Evolutionary conservation across 1,140 invertebrate species (phyloP).

Genomic region (Polypedilum pembai): DNA sequence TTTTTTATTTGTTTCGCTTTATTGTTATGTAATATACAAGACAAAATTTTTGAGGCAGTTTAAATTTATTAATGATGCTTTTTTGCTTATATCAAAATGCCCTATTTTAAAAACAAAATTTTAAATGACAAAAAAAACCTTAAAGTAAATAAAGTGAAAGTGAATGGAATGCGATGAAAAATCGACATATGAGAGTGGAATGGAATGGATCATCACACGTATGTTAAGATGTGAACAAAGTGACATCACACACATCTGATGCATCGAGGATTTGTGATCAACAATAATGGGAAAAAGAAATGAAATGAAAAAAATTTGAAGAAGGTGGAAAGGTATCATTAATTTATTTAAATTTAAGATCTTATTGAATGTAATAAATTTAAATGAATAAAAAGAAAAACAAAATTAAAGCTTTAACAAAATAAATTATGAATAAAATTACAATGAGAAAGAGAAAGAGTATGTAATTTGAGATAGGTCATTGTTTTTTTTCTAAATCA

Average conservation of each 20-base stretch:
- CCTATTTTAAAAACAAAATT: constrained; percentile 24
- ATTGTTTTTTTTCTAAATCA: constrained; percentile 25
- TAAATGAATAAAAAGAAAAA: background rate
- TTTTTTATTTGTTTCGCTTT: constrained; percentile 28
- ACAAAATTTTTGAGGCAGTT: constrained; percentile 20
- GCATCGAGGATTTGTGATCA: background rate
- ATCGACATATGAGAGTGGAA: background rate
- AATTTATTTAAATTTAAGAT: constrained; percentile 27
- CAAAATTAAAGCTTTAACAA: constrained; percentile 27
- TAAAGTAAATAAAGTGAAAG: background rate
- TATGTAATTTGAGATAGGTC: background rate
- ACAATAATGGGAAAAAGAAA: background rate
- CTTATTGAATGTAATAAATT: constrained; percentile 14
- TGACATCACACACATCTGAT: background rate
- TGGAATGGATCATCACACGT: constrained; percentile 17
- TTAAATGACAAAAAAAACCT: constrained; percentile 16
- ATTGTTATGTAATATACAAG: constrained; percentile 22
- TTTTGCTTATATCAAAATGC: constrained; percentile 24
- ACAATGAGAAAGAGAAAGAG: too few relatives aligned
- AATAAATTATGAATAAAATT: background rate
- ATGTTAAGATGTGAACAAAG: background rate
- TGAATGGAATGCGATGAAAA: background rate
- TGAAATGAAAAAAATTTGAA: background rate
- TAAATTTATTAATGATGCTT: constrained; percentile 29
- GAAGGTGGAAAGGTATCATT: constrained; percentile 22